These are phyloP conservation scores for Yponomeuta malinellus DNA, from an alignment of 2,888 invertebrate genomes.

Conservation along the genomic window DNA sequence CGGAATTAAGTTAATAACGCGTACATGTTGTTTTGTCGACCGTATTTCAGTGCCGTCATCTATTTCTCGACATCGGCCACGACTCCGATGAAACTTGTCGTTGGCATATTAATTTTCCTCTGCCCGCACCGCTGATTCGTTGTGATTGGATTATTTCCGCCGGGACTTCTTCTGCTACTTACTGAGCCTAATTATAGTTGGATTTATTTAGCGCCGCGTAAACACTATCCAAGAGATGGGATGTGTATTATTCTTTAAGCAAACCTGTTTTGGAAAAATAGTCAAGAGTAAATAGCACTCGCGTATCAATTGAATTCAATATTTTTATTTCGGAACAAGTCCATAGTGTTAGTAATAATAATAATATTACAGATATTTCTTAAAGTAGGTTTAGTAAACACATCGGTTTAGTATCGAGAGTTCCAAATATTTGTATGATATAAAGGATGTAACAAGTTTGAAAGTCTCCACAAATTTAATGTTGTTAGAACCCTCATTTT, in stretches of 20 bases:
- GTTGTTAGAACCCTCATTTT: too few relatives aligned
- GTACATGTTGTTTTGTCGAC: background rate
- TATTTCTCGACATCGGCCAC: conserved; percentile 18
- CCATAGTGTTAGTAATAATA: too few relatives aligned
- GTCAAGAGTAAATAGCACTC: background rate
- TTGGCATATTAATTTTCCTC: conserved; percentile 62
- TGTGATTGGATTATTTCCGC: conserved; percentile 66
- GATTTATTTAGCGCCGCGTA: background rate
- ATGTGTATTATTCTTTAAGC: background rate
- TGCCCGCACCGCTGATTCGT: conserved; percentile 58
- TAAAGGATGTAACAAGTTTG: too few relatives aligned
- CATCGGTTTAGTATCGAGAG: too few relatives aligned
- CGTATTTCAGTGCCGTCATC: conserved; percentile 15
- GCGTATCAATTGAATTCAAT: too few relatives aligned
- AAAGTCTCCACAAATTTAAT: too few relatives aligned
- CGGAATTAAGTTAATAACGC: too few relatives aligned
- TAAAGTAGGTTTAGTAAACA: too few relatives aligned
- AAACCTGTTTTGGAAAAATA: background rate
- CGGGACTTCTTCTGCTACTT: background rate
- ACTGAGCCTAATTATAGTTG: background rate
- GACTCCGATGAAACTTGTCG: conserved; percentile 50
- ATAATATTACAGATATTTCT: too few relatives aligned
- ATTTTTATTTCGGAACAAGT: too few relatives aligned
- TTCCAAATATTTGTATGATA: too few relatives aligned
- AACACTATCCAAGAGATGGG: too few relatives aligned